These are phyloP conservation scores for Charina bottae DNA, from an alignment of 2,113 vertebrate species.

Conservation along the genomic window DNA sequence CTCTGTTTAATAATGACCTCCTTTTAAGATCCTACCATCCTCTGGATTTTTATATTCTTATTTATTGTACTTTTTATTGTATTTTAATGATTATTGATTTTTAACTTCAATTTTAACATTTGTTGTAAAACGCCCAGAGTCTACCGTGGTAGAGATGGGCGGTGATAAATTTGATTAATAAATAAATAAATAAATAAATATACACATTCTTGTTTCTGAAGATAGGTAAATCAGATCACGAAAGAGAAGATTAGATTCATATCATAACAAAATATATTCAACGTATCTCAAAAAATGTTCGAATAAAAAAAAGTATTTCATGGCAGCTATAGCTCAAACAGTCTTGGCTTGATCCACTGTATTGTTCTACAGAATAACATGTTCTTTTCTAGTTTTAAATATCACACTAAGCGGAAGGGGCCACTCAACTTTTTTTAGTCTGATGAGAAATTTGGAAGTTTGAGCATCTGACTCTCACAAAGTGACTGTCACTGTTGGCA, in stretches of 20 bases:
- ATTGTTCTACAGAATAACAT: neutral
- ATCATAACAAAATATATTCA: neutral
- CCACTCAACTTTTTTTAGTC: neutral
- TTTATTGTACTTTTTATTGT: too few species aligned
- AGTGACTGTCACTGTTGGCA: neutral
- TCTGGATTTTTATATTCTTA: too few species aligned
- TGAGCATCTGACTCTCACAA: neutral
- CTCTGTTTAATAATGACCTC: too few species aligned
- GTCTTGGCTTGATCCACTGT: neutral
- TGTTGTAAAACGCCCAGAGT: too few species aligned
- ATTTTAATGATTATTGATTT: too few species aligned
- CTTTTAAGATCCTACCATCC: too few species aligned
- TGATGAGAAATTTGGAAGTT: neutral
- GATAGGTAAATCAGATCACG: neutral
- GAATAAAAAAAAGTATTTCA: neutral
- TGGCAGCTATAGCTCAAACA: neutral
- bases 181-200: too few species aligned
- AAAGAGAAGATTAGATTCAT: neutral
- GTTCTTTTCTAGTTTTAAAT: neutral
- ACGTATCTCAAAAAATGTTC: neutral
- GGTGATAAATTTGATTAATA: too few species aligned
- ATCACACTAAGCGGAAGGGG: neutral
- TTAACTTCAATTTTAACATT: too few species aligned
- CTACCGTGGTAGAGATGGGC: too few species aligned
- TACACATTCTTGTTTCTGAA: slow-evolving; percentile 13